phyloP scores from a whole-genome alignment of 2,797 vertebrate genomes.

The Phoxinus dragarum region DNA sequence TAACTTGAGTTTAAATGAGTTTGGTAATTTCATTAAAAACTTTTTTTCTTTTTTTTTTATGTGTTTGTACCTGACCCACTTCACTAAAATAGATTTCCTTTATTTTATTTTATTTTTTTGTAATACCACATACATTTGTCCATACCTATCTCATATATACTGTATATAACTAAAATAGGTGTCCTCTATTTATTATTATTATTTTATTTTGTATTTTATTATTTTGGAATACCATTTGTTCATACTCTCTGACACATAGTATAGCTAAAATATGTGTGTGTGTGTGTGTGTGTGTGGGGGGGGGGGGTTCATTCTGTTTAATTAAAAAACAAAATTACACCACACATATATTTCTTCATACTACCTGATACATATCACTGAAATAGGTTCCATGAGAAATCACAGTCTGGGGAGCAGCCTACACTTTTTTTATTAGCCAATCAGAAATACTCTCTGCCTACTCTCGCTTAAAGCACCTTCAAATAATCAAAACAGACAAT shows the following conservation, averaged over 20 bases:
- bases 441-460: not conserved
- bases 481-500: constrained; percentile 34
- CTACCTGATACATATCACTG: not conserved
- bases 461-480: constrained; percentile 11
- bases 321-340: not conserved
- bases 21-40: not conserved
- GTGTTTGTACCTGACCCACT: not conserved
- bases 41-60: not conserved
- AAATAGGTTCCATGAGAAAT: not conserved
- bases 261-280: not conserved
- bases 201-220: not conserved
- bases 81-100: not conserved
- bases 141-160: not conserved
- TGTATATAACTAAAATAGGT: not conserved
- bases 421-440: not conserved
- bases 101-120: not conserved
- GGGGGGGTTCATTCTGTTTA: not conserved
- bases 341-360: not conserved
- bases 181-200: not conserved
- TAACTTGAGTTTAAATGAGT: not conserved
- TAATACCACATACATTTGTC: not conserved
- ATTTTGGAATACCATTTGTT: not conserved
- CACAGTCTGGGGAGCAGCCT: not conserved
- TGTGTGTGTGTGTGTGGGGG: too few species aligned
- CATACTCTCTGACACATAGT: not conserved